phyloP scores from a whole-genome alignment of 2,888 invertebrate genomes.

The Metellina segmentata region DNA sequence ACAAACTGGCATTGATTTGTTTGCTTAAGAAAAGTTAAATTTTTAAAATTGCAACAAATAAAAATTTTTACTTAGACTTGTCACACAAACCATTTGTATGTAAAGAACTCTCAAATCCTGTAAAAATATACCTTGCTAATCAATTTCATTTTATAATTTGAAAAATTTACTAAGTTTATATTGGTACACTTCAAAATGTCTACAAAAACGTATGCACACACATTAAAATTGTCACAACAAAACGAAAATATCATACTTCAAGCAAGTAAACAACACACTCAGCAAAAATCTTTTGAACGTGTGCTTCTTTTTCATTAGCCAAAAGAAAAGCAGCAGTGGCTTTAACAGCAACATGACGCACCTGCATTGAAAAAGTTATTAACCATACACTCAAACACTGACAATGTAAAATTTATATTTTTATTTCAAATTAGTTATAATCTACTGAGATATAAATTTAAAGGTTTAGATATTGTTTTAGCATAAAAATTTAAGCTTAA shows the following conservation, averaged over 20 bases:
- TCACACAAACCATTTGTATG: no score
- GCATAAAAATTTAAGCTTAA: background rate
- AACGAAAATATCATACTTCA: constrained; percentile 79
- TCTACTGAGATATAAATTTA: background rate
- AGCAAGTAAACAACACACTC: constrained; percentile 88
- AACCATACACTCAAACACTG: background rate
- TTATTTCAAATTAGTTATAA: background rate
- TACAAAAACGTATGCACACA: background rate
- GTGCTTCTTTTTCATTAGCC: constrained; percentile 95
- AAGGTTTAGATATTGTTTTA: no score
- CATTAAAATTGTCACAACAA: background rate
- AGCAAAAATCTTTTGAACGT: constrained; percentile 92
- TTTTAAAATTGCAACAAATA: no score
- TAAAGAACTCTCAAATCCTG: no score
- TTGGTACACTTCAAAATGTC: background rate
- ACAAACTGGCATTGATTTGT: no score
- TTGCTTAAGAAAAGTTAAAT: no score
- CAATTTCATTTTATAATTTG: no score
- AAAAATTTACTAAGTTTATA: background rate
- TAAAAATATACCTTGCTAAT: no score
- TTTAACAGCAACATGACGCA: constrained; percentile 83
- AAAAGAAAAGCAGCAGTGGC: constrained; percentile 88
- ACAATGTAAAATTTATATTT: background rate
- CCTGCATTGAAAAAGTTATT: constrained; percentile 78
- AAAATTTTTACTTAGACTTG: no score